phyloP scores from a whole-genome alignment of 2,113 vertebrate species.

The Vombatus ursinus region DNA sequence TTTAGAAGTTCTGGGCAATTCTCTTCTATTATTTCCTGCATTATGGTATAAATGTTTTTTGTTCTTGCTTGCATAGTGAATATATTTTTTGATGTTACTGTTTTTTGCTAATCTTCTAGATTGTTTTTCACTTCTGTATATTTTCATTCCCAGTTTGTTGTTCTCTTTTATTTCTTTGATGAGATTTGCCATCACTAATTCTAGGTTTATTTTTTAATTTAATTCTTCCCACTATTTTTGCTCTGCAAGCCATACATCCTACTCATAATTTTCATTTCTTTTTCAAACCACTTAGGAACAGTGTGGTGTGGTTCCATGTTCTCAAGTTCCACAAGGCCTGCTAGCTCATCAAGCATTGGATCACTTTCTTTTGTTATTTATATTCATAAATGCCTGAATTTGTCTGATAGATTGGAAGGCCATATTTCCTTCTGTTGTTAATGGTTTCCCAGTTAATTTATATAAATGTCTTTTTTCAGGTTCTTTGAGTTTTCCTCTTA shows the following conservation, averaged over 20 bases:
- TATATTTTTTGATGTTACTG: background rate
- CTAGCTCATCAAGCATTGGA: background rate
- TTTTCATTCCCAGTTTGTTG: background rate
- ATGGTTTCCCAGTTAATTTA: too few species aligned
- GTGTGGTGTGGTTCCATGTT: background rate
- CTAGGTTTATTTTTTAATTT: background rate
- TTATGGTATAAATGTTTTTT: background rate
- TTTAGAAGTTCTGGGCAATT: background rate
- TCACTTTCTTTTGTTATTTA: background rate
- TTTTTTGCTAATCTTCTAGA: background rate
- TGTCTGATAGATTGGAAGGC: background rate
- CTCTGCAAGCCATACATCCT: background rate
- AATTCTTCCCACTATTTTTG: background rate
- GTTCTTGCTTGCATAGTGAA: background rate
- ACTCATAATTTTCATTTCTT: background rate
- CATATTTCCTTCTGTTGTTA: background rate
- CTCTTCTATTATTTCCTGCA: background rate
- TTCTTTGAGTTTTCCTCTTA: too few species aligned
- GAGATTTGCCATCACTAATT: background rate
- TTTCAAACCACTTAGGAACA: background rate
- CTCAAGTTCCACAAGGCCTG: background rate
- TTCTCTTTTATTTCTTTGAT: background rate
- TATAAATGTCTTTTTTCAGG: too few species aligned
- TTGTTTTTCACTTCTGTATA: background rate
- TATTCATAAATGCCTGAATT: background rate